These are phyloP conservation scores for Myripristis jacobus DNA, from an alignment of 2,797 vertebrate species.

Conservation along the genomic window DNA sequence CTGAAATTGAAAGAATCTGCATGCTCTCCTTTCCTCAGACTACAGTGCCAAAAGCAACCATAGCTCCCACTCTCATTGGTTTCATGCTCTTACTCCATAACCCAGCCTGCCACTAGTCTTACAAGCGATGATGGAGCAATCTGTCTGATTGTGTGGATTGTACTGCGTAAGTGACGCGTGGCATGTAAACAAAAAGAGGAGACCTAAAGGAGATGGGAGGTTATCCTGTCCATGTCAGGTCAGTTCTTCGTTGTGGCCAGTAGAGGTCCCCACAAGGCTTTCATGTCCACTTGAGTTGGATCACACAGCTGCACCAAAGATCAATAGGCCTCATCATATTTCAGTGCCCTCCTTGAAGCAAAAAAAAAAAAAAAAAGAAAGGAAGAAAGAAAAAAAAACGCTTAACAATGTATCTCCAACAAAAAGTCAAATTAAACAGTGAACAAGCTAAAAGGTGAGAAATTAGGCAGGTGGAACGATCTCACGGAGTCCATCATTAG, in stretches of 20 bases:
- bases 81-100: slow-evolving; percentile 18
- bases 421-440: slow-evolving; percentile 19
- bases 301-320: slow-evolving; percentile 75
- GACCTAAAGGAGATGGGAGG: background rate
- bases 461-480: slow-evolving; percentile 14
- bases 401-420: slow-evolving; percentile 25
- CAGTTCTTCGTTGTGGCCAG: slow-evolving; percentile 63
- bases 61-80: slow-evolving; percentile 15
- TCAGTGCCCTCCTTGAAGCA: slow-evolving; percentile 32
- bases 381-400: slow-evolving; percentile 10
- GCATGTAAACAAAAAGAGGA: slow-evolving; percentile 11
- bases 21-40: slow-evolving; percentile 54
- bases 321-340: slow-evolving; percentile 60
- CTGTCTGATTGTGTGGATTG: slow-evolving; percentile 14
- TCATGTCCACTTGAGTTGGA: slow-evolving; percentile 41
- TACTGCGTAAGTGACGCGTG: slow-evolving; percentile 5
- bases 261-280: slow-evolving; percentile 75
- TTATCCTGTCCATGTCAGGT: slow-evolving; percentile 18
- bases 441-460: slow-evolving; percentile 20
- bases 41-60: slow-evolving; percentile 72
- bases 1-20: slow-evolving; percentile 47
- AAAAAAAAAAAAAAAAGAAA: slow-evolving; percentile 18
- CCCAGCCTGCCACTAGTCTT: slow-evolving; percentile 31
- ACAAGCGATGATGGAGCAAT: slow-evolving; percentile 13
- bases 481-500: slow-evolving; percentile 26